phyloP scores from a whole-genome alignment of 2,888 invertebrate genomes.

The Standfussiana lucernea region DNA sequence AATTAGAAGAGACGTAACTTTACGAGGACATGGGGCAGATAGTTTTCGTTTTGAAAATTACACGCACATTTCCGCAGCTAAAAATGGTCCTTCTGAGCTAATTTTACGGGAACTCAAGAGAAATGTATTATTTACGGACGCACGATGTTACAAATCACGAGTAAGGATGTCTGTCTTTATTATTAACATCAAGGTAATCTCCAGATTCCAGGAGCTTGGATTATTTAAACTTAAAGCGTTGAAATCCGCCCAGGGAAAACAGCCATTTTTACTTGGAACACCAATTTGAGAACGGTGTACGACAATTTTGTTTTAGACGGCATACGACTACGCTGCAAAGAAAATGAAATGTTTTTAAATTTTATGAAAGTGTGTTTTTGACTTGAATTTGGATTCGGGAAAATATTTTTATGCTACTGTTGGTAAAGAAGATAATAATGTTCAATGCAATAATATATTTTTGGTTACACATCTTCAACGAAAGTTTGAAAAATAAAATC shows the following conservation, averaged over 20 bases:
- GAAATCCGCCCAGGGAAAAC: constrained; percentile 11
- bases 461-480: neutral
- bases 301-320: neutral
- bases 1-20: neutral
- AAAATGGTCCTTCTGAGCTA: constrained; percentile 18
- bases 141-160: constrained; percentile 54
- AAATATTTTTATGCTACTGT: neutral
- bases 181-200: constrained; percentile 52
- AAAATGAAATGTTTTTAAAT: neutral
- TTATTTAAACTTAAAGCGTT: constrained; percentile 16
- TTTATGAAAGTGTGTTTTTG: neutral
- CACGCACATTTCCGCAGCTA: neutral
- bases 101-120: neutral
- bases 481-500: neutral
- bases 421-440: neutral
- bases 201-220: constrained; percentile 25
- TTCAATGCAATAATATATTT: neutral
- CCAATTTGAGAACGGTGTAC: constrained; percentile 5
- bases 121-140: constrained; percentile 55
- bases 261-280: constrained; percentile 15
- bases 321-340: neutral
- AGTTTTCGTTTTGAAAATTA: neutral
- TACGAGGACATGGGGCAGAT: neutral
- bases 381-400: neutral
- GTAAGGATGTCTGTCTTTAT: constrained; percentile 53